These are phyloP conservation scores for Setophaga kirtlandii DNA, from an alignment of 2,113 vertebrate genomes.

Conservation along the genomic window DNA sequence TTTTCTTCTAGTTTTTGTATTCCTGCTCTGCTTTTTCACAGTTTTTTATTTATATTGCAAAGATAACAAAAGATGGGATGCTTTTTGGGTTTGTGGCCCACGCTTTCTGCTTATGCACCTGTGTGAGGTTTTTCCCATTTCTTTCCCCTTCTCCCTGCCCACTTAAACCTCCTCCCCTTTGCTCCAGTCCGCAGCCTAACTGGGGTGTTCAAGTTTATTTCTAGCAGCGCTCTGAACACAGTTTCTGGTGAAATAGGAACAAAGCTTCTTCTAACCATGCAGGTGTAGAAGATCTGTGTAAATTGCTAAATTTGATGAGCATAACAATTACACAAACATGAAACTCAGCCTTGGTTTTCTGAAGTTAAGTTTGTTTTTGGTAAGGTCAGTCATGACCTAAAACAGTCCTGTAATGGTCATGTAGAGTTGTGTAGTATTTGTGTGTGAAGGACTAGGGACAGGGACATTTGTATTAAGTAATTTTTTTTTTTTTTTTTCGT, in stretches of 20 bases:
- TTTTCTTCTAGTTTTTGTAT: not conserved
- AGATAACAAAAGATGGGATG: not conserved
- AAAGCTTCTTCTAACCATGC: not conserved
- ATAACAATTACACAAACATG: not conserved
- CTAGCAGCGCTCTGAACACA: not conserved
- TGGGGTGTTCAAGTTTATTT: not conserved
- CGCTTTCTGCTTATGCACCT: not conserved
- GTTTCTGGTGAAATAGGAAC: not conserved
- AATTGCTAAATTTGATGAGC: not conserved
- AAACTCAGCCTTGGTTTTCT: not conserved
- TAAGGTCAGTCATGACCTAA: not conserved
- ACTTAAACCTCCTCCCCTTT: not conserved
- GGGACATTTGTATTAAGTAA: not conserved
- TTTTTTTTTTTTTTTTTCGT: not conserved
- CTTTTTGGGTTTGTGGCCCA: not conserved
- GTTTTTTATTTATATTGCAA: not conserved
- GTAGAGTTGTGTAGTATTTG: not conserved
- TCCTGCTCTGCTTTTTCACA: not conserved
- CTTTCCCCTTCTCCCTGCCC: not conserved
- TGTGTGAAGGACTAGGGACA: not conserved
- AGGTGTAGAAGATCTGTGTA: not conserved
- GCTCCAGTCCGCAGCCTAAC: not conserved
- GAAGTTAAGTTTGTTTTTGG: not conserved
- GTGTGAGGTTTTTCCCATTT: not conserved
- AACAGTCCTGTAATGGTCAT: not conserved